These are phyloP conservation scores for Trachelus stipa DNA, from an alignment of 2,888 invertebrate species.

Conservation along the genomic window DNA sequence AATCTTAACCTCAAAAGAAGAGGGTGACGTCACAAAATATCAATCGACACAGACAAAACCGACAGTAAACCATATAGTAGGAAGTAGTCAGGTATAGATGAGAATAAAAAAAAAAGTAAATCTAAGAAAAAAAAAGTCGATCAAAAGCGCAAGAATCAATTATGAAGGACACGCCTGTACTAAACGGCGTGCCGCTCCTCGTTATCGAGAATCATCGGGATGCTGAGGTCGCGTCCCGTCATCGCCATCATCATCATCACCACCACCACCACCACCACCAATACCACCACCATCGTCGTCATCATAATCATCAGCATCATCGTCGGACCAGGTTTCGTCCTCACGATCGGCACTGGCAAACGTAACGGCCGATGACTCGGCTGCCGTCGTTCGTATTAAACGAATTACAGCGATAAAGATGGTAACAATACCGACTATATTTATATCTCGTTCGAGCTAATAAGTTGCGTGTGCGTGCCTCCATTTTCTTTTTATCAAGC, in stretches of 20 bases:
- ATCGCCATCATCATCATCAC: neutral
- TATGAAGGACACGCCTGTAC: conserved; percentile 6
- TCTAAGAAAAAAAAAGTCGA: neutral
- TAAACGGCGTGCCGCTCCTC: conserved; percentile 1
- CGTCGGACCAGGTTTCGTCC: neutral
- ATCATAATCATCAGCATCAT: neutral
- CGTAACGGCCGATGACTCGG: neutral
- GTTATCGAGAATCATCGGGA: conserved; percentile 11
- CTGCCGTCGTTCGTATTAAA: conserved; percentile 48
- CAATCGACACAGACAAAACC: neutral
- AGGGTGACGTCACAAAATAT: neutral
- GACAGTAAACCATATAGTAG: neutral
- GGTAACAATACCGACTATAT: conserved; percentile 29
- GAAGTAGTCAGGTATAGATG: neutral
- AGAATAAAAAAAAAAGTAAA: neutral
- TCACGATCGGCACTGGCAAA: neutral
- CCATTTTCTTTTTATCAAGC: conserved; percentile 3
- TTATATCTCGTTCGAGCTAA: conserved; percentile 17
- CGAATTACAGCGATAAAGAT: conserved; percentile 56
- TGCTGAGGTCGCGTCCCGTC: neutral
- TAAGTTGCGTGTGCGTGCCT: conserved; percentile 3
- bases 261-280: neutral
- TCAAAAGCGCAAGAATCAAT: conserved; percentile 12
- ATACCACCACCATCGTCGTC: neutral
- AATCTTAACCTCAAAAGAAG: neutral